Evolutionary conservation across 2,797 vertebrate species (phyloP).

Genomic region (Sylvia borin): DNA sequence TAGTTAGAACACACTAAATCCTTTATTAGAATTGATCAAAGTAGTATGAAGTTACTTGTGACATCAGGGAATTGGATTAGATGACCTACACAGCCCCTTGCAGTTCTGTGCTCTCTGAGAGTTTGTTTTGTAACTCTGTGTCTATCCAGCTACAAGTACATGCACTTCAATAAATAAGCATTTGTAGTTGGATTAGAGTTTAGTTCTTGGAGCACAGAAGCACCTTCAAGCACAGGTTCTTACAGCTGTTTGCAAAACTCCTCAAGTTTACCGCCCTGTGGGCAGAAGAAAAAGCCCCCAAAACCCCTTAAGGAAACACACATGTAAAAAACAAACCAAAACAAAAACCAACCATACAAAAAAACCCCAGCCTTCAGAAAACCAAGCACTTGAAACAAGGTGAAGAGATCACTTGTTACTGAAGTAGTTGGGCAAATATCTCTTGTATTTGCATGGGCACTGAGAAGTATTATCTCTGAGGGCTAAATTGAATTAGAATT

Average conservation of each 20-base stretch:
- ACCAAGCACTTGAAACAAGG: not conserved
- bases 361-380: not conserved
- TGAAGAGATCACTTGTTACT: not conserved
- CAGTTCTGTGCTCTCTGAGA: not conserved
- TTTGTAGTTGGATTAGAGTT: not conserved
- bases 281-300: rapidly evolving
- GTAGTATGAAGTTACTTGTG: not conserved
- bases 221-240: not conserved
- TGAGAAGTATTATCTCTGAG: not conserved
- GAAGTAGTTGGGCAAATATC: not conserved
- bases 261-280: not conserved
- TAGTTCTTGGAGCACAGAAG: not conserved
- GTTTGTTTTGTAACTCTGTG: not conserved
- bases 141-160: not conserved
- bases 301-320: not conserved
- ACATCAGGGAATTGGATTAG: not conserved
- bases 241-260: not conserved
- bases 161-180: not conserved
- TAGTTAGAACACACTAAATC: not conserved
- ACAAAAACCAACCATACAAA: not conserved
- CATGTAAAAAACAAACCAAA: not conserved
- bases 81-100: not conserved
- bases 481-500: not conserved
- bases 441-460: not conserved
- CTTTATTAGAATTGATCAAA: not conserved